Evolutionary conservation across 2,888 invertebrate genomes (phyloP), one percentile per base, ranked within the genome.

Genomic region (Netelia virgata): DNA sequence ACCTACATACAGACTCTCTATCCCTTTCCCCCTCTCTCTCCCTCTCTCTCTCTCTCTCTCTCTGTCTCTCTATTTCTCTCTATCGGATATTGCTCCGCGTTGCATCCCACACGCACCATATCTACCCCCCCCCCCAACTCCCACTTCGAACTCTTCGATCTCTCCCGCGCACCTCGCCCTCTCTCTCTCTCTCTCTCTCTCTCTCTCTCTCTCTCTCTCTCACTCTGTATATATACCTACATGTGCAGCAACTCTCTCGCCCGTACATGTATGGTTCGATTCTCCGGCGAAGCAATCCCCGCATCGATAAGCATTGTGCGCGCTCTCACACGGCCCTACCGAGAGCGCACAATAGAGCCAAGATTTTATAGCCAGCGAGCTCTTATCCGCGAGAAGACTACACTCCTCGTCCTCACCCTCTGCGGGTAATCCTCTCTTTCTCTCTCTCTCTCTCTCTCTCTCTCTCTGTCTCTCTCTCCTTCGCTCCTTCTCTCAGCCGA

Each of bases 221-320:
- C 47, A 36, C 28, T 64, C 9, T 57, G 6, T 68, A 59, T 61
- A 16, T 36, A 55, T 50, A 63, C n/a, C 61, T 63, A 66, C 20
- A 20, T 43, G 82, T 81, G 47, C 82, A 83, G 74, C 84, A 86
- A 79, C 86, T 81, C 61, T 76, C 41, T 43, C 50, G 81, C 47
- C 61, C 28, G 43, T 20, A 16, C 18, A 59, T 36, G 47, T 53
- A 63, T 16, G 78, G 83, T 86, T 87, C 82, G 79, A 86, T 81
- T 84, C 82, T 82, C 77, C 87, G 85, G 82, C 85, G 87, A 80
- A 86, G 86, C 88, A 89, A 89, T 89, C 89, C 86, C 87, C 83
- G 74, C 81, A 87, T 89, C 88, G 89, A 89, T 89, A 89, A 88
- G 87, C 88, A 87, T 89, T 89, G 88, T 88, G 83, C 84, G 83